Conservation (phyloP, 2,888 invertebrate genomes). For the Hofmannophila pseudospretella region DNA sequence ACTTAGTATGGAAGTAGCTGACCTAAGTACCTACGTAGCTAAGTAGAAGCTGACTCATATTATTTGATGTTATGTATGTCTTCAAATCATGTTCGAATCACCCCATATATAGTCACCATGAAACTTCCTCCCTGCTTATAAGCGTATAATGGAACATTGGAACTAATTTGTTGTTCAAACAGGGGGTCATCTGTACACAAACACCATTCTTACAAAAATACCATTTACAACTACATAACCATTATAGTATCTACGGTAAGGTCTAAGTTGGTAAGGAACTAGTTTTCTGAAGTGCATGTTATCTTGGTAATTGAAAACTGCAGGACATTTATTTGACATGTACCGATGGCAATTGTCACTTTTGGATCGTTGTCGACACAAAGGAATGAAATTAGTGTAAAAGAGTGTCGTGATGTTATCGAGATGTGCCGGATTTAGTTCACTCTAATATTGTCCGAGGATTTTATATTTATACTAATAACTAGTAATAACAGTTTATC, state of each 20-base stretch:
- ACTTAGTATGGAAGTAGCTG: too few species aligned
- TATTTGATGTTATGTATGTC: too few species aligned
- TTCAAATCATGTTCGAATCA: constrained; percentile 20
- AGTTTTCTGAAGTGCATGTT: neutral
- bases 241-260: constrained; percentile 14
- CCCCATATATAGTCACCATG: constrained; percentile 40
- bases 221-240: constrained; percentile 3
- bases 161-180: constrained; percentile 77
- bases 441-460: too few species aligned
- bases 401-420: constrained; percentile 18
- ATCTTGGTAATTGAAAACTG: constrained; percentile 37
- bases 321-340: constrained; percentile 65
- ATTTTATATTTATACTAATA: too few species aligned
- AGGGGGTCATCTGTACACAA: constrained; percentile 62
- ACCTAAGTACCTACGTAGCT: too few species aligned
- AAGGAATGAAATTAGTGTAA: constrained; percentile 35
- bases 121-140: constrained; percentile 58
- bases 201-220: constrained; percentile 44
- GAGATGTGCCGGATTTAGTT: constrained; percentile 9
- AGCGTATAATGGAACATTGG: constrained; percentile 73
- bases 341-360: constrained; percentile 59
- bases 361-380: constrained; percentile 33
- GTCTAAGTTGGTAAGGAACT: constrained; percentile 19
- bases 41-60: too few species aligned
- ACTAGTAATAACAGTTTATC: too few species aligned